A percentile compares a stretch with the other conserved stretches of the same genome.
Evolutionary conservation across 2,888 invertebrate species (phyloP).

Genomic region (Iphiclides podalirius): DNA sequence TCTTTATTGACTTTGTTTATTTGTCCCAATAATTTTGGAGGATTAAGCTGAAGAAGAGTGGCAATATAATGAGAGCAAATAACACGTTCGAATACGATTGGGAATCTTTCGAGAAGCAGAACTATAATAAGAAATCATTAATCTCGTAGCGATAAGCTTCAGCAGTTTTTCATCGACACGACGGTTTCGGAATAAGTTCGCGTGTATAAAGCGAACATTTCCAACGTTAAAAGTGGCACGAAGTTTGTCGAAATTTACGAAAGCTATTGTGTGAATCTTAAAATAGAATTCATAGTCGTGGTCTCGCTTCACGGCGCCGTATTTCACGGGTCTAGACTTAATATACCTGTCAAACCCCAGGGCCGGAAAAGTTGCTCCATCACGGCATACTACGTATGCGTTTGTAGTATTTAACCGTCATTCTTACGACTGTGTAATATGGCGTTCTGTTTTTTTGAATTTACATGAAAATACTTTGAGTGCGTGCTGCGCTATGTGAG

Average conservation of each 20-base stretch:
- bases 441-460: no score
- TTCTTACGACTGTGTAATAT: no score
- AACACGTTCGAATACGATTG: no score
- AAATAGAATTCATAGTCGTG: slow-evolving; percentile 14
- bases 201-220: slow-evolving; percentile 6
- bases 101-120: no score
- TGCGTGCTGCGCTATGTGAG: no score
- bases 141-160: no score
- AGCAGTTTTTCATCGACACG: background rate
- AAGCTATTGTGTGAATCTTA: slow-evolving; percentile 16
- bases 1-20: no score
- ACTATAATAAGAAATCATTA: no score
- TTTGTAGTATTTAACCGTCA: background rate
- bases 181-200: slow-evolving; percentile 1
- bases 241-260: slow-evolving; percentile 7
- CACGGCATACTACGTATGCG: background rate
- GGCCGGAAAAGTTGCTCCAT: slow-evolving; percentile 4
- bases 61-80: no score
- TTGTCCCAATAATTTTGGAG: no score
- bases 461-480: slow-evolving; percentile 3
- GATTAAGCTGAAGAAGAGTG: no score
- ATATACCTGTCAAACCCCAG: slow-evolving; percentile 16
- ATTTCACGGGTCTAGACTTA: slow-evolving; percentile 18
- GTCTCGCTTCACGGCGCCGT: slow-evolving; percentile 11
- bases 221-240: slow-evolving; percentile 1